Conservation (phyloP, 2,888 invertebrate genomes). For the Sesia bembeciformis region DNA sequence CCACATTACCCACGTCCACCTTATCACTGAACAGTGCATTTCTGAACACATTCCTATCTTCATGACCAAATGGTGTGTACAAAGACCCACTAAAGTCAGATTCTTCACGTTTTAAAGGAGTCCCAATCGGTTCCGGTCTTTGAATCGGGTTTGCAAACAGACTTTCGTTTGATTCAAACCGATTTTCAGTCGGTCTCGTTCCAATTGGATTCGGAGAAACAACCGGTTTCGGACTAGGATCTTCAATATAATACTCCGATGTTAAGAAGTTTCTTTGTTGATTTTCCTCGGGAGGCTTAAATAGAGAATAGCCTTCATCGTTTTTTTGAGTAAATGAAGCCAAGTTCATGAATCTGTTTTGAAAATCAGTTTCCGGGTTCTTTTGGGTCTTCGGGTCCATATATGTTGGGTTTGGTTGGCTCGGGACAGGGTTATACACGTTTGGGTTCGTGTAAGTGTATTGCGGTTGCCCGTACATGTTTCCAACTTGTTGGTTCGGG, state of each 20-base stretch:
- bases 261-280: constrained; percentile 41
- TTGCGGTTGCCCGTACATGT: constrained; percentile 31
- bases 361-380: constrained; percentile 24
- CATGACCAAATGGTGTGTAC: constrained; percentile 59
- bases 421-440: constrained; percentile 24
- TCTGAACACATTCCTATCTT: constrained; percentile 53
- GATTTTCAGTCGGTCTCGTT: constrained; percentile 31
- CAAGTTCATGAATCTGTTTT: constrained; percentile 50
- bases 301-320: constrained; percentile 62
- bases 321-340: constrained; percentile 64
- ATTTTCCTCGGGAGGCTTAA: constrained; percentile 45
- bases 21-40: constrained; percentile 51
- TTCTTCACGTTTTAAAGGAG: constrained; percentile 30
- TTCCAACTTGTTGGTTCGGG: constrained; percentile 29
- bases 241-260: constrained; percentile 41
- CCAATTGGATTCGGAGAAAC: constrained; percentile 64
- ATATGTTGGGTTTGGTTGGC: constrained; percentile 16
- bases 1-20: constrained; percentile 17
- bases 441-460: constrained; percentile 49
- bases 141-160: constrained; percentile 42
- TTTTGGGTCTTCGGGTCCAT: constrained; percentile 22
- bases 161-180: constrained; percentile 34
- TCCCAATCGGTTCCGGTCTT: constrained; percentile 51
- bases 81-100: constrained; percentile 23
- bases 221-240: constrained; percentile 37